A percentile compares a stretch with the other conserved stretches of the same genome.
phyloP scores from a whole-genome alignment of 2,888 invertebrate genomes.

The Thecophora atra region DNA sequence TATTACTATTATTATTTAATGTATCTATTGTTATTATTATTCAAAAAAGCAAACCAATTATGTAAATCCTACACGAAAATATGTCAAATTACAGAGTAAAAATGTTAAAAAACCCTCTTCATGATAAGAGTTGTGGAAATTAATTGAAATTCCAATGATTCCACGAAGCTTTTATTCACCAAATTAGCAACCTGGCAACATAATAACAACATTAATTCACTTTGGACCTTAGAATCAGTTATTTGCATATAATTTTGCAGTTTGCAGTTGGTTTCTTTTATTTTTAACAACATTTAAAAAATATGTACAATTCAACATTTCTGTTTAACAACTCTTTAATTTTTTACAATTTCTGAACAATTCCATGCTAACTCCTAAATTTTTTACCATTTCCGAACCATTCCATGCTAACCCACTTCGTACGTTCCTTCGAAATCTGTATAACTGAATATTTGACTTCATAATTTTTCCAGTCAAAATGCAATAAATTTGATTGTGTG shows the following conservation, averaged over 20 bases:
- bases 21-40: too few species aligned
- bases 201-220: too few species aligned
- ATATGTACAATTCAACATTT: neutral
- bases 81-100: too few species aligned
- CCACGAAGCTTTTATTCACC: constrained; percentile 64
- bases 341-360: neutral
- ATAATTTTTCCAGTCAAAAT: constrained; percentile 38
- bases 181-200: constrained; percentile 58
- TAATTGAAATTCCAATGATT: constrained; percentile 66
- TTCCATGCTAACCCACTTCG: too few species aligned
- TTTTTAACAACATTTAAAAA: neutral
- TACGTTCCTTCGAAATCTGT: constrained; percentile 34
- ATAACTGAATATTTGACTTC: constrained; percentile 21
- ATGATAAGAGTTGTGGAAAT: constrained; percentile 64
- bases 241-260: neutral
- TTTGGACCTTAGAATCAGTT: too few species aligned
- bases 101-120: neutral
- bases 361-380: too few species aligned
- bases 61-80: neutral
- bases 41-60: too few species aligned
- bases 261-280: neutral
- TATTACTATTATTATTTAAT: too few species aligned
- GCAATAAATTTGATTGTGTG: constrained; percentile 48
- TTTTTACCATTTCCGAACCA: too few species aligned
- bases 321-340: neutral